Conservation (phyloP, 2,888 invertebrate genomes). For the Acanthosepion esculentum region DNA sequence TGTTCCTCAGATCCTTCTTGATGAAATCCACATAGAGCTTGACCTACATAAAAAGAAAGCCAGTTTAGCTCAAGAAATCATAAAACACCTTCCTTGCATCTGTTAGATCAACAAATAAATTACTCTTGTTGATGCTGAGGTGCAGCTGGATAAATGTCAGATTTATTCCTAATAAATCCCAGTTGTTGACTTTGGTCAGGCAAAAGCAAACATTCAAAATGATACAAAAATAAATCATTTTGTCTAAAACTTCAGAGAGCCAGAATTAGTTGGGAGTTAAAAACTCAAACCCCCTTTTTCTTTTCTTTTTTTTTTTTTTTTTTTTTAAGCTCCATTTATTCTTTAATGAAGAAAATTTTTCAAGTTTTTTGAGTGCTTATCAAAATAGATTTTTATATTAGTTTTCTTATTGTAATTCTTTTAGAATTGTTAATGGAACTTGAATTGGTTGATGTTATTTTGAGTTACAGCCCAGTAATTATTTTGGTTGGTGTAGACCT, state of each 20-base stretch:
- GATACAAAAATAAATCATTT: neutral
- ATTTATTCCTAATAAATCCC: neutral
- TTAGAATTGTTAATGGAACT: neutral
- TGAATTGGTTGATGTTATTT: neutral
- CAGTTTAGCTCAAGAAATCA: conserved; percentile 36
- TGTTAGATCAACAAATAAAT: neutral
- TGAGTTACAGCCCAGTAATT: neutral
- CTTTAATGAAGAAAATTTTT: neutral
- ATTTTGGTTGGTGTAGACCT: neutral
- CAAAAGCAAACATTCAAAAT: neutral
- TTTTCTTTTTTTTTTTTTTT: neutral
- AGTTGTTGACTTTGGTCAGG: neutral
- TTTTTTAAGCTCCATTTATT: neutral
- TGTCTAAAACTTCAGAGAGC: neutral
- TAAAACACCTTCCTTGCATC: conserved; percentile 40
- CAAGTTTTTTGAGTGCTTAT: neutral
- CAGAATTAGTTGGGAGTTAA: neutral
- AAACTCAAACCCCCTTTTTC: neutral
- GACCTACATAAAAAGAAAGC: conserved; percentile 34
- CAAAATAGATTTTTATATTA: neutral
- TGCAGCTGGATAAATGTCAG: neutral
- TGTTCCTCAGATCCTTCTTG: conserved; percentile 79
- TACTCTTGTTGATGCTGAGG: neutral
- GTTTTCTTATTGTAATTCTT: conserved; percentile 4
- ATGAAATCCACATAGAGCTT: conserved; percentile 8